These are phyloP conservation scores for Coccyzus lansbergi DNA, from an alignment of 2,797 vertebrate species.

Conservation along the genomic window DNA sequence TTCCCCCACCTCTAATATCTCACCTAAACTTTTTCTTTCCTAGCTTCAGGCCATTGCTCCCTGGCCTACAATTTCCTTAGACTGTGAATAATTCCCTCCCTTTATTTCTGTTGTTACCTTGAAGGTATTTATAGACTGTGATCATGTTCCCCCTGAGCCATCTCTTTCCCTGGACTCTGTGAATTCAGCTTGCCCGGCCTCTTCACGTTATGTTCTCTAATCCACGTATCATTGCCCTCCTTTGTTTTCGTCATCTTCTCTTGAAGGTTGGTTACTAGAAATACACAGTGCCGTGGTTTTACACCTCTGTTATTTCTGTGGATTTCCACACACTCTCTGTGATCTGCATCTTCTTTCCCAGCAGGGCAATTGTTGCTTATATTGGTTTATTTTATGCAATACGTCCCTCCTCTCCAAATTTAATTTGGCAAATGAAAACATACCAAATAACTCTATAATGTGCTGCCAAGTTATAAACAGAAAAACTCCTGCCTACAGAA, in stretches of 20 bases:
- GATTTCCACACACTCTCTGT: neutral
- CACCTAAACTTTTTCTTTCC: slow-evolving; percentile 18
- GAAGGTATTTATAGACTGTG: slow-evolving; percentile 55
- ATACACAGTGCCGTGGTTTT: neutral
- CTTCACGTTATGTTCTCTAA: neutral
- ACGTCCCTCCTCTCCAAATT: neutral
- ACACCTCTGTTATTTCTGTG: neutral
- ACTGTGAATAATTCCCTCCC: slow-evolving; percentile 45
- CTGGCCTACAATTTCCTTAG: slow-evolving; percentile 41
- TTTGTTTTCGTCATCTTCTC: slow-evolving; percentile 23
- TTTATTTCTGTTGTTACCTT: slow-evolving; percentile 57
- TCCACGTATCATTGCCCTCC: neutral
- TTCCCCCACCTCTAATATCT: neutral
- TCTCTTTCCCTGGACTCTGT: neutral
- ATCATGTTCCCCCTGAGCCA: slow-evolving; percentile 22
- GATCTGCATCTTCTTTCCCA: neutral
- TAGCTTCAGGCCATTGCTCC: slow-evolving; percentile 39
- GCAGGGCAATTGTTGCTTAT: neutral
- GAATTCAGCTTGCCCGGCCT: slow-evolving; percentile 37
- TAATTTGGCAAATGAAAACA: slow-evolving; percentile 41
- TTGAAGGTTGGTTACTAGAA: neutral
- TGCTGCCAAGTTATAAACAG: neutral
- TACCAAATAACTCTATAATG: neutral
- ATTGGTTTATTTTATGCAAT: slow-evolving; percentile 20
- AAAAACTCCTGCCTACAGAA: neutral